A percentile compares a stretch with the other conserved stretches of the same genome.
phyloP scores from a whole-genome alignment of 1,140 invertebrate genomes.

The Anastrepha obliqua region DNA sequence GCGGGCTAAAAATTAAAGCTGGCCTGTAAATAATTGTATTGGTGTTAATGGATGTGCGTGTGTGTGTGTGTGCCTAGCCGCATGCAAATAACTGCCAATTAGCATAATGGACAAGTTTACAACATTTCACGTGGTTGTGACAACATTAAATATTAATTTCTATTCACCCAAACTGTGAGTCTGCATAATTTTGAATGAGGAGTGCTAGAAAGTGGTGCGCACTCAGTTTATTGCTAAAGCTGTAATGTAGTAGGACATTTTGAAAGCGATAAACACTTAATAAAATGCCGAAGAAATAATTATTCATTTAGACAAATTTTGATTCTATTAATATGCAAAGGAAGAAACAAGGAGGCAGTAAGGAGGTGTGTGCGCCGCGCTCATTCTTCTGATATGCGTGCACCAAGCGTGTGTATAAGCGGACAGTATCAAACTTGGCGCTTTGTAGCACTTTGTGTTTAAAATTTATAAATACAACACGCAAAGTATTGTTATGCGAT shows the following conservation, averaged over 20 bases:
- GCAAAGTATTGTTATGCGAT: no score
- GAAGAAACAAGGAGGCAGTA: no score
- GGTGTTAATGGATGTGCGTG: neutral
- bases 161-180: neutral
- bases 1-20: neutral
- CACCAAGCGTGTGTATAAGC: no score
- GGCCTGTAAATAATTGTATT: neutral
- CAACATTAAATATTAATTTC: slow-evolving; percentile 7
- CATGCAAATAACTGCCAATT: slow-evolving; percentile 44
- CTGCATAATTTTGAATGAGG: neutral
- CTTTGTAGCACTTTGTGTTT: no score
- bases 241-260: slow-evolving; percentile 1
- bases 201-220: neutral
- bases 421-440: no score
- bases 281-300: neutral
- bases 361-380: no score
- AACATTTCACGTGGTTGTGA: slow-evolving; percentile 10
- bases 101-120: slow-evolving; percentile 46
- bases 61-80: neutral
- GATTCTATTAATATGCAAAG: no score
- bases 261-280: slow-evolving; percentile 14
- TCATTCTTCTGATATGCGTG: no score
- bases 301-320: neutral
- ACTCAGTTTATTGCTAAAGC: neutral
- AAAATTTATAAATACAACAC: no score